Conservation (phyloP, 2,113 vertebrate species). For the Lagopus muta region DNA sequence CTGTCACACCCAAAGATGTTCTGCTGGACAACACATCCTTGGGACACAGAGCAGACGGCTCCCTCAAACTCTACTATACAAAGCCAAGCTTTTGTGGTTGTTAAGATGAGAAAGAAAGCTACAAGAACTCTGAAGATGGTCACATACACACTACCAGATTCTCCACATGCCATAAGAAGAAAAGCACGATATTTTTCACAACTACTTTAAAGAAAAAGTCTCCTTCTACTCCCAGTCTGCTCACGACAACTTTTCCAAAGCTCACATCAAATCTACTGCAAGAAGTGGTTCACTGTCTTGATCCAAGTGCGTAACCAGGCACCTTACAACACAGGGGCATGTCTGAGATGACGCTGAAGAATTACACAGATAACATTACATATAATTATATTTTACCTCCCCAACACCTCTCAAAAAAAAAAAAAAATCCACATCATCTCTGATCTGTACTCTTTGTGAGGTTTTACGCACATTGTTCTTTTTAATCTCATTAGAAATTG, state of each 20-base stretch:
- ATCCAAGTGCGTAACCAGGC: neutral
- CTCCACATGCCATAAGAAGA: accelerated
- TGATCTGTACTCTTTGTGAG: neutral
- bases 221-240: neutral
- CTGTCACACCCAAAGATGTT: neutral
- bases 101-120: neutral
- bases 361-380: neutral
- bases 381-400: too few species aligned
- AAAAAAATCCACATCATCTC: neutral
- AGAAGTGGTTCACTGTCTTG: neutral
- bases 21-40: neutral
- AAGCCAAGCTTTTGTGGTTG: neutral
- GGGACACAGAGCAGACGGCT: neutral
- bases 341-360: neutral
- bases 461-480: neutral
- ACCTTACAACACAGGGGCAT: neutral
- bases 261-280: neutral
- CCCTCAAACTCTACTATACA: neutral
- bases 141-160: neutral
- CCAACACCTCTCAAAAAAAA: neutral
- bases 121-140: neutral
- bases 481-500: neutral
- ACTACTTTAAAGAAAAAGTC: neutral
- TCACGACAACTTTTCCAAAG: neutral
- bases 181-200: neutral